These are phyloP conservation scores for Tachina grossa DNA, from an alignment of 2,888 invertebrate species.

Conservation along the genomic window DNA sequence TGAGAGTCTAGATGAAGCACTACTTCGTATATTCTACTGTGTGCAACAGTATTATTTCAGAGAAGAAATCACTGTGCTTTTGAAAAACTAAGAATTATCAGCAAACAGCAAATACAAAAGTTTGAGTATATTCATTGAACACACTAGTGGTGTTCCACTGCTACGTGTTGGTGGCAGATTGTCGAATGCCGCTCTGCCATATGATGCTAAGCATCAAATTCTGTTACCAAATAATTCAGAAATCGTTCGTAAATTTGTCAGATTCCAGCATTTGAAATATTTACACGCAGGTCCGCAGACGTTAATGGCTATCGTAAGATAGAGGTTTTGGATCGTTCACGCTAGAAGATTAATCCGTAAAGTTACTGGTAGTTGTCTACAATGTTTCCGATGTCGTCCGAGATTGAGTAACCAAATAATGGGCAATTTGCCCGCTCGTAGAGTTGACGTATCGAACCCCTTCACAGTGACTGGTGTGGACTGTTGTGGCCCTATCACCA, in stretches of 20 bases:
- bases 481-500: constrained; percentile 50
- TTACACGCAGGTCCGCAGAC: constrained; percentile 50
- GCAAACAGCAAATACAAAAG: constrained; percentile 6
- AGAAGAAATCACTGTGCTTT: background rate
- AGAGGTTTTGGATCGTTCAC: constrained; percentile 65
- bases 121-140: constrained; percentile 49
- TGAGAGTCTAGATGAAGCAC: constrained; percentile 10
- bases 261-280: constrained; percentile 32
- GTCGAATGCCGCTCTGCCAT: constrained; percentile 29
- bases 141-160: constrained; percentile 26
- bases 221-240: background rate
- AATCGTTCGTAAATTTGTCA: background rate
- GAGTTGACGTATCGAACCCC: constrained; percentile 45
- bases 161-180: constrained; percentile 51
- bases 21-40: constrained; percentile 48
- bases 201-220: constrained; percentile 53
- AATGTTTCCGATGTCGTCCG: constrained; percentile 65
- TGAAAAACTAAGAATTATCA: constrained; percentile 11
- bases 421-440: constrained; percentile 55
- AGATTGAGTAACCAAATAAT: constrained; percentile 58
- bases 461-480: constrained; percentile 62
- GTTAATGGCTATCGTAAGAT: constrained; percentile 57
- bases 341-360: constrained; percentile 28
- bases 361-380: constrained; percentile 9
- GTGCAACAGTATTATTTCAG: constrained; percentile 39